Evolutionary conservation across 1,140 invertebrate genomes (phyloP).

Genomic region (Rhizoglyphus robini): DNA sequence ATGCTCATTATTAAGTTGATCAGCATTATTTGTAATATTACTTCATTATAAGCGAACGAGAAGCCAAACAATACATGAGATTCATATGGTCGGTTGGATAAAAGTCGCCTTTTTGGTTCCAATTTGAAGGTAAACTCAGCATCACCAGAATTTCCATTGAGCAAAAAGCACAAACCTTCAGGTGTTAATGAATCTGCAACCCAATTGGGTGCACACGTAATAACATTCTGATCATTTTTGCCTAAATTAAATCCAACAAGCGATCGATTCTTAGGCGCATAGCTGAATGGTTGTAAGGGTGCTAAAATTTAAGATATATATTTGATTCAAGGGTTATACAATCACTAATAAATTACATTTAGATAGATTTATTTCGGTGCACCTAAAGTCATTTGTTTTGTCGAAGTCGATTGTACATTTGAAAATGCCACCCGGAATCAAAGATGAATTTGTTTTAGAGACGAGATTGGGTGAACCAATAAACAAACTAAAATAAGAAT

Average conservation of each 20-base stretch:
- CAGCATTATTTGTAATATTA: not conserved
- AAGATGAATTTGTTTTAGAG: not conserved
- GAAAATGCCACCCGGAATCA: not conserved
- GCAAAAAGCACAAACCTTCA: not conserved
- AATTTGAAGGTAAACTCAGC: not conserved
- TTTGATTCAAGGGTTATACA: too few relatives aligned
- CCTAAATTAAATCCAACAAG: not conserved
- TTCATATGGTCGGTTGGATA: conserved; percentile 6
- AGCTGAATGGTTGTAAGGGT: not conserved
- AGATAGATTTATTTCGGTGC: not conserved
- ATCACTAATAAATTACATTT: too few relatives aligned
- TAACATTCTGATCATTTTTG: not conserved
- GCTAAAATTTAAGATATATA: too few relatives aligned
- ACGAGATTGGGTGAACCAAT: not conserved
- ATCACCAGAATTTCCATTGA: not conserved
- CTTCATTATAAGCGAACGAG: not conserved
- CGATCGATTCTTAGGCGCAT: not conserved
- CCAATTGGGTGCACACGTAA: conserved; percentile 13
- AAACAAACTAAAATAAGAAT: not conserved
- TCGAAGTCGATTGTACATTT: not conserved
- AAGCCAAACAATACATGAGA: conserved; percentile 10
- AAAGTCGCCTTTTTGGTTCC: not conserved
- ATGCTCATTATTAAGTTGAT: not conserved
- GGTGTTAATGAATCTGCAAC: not conserved
- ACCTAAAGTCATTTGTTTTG: not conserved